phyloP scores from a whole-genome alignment of 2,797 vertebrate genomes.

The Clarias pachynema region DNA sequence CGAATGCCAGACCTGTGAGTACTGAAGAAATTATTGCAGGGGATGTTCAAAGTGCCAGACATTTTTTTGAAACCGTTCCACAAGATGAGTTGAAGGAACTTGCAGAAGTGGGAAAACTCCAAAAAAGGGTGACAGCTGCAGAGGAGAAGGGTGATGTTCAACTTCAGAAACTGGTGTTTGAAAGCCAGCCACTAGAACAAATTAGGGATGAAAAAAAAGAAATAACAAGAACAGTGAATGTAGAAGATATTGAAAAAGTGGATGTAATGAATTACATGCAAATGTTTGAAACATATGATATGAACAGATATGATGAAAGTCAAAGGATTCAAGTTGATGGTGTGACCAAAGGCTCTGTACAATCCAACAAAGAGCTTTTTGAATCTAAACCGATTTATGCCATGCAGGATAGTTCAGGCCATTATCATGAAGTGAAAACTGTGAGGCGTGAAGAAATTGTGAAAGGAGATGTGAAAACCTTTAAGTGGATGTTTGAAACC shows the following conservation, averaged over 20 bases:
- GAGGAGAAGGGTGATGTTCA: slow-evolving; percentile 89
- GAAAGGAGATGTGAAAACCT: slow-evolving; percentile 87
- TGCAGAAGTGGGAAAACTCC: slow-evolving; percentile 83
- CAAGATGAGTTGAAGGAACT: slow-evolving; percentile 82
- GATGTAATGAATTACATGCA: slow-evolving; percentile 84
- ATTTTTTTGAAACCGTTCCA: slow-evolving; percentile 88
- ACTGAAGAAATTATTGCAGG: slow-evolving; percentile 84
- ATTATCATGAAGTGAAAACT: slow-evolving; percentile 89
- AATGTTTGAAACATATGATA: slow-evolving; percentile 84
- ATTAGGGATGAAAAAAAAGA: slow-evolving; percentile 87
- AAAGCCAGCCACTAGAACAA: slow-evolving; percentile 87
- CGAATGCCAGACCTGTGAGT: slow-evolving; percentile 67
- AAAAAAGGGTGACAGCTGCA: slow-evolving; percentile 75
- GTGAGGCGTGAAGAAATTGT: slow-evolving; percentile 89
- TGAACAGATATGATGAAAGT: slow-evolving; percentile 75
- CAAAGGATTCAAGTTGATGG: slow-evolving; percentile 86
- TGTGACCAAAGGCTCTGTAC: slow-evolving; percentile 81
- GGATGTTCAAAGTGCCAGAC: slow-evolving; percentile 83
- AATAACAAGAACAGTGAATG: slow-evolving; percentile 78
- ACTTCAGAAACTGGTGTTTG: slow-evolving; percentile 90
- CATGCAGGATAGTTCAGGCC: slow-evolving; percentile 87
- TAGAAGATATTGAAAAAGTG: slow-evolving; percentile 87
- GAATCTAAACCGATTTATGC: slow-evolving; percentile 86
- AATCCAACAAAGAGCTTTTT: slow-evolving; percentile 86
- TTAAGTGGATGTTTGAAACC: slow-evolving; percentile 95